These are phyloP conservation scores for Coleophora deauratella DNA, from an alignment of 2,888 invertebrate genomes.

Conservation along the genomic window DNA sequence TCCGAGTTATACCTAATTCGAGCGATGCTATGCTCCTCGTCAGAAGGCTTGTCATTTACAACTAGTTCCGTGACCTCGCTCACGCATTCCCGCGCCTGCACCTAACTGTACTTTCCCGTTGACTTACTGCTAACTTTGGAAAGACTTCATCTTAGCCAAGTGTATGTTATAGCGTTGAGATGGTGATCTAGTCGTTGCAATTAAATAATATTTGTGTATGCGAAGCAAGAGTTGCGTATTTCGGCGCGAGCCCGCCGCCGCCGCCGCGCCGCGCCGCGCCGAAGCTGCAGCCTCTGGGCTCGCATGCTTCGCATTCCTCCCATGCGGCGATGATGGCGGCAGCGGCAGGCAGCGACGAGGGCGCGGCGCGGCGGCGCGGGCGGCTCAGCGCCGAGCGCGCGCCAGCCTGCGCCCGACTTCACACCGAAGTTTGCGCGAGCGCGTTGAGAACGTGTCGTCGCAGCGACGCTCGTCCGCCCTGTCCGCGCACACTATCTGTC, in stretches of 20 bases:
- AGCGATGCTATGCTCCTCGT: constrained; percentile 54
- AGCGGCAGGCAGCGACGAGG: constrained; percentile 31
- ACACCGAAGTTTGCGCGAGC: constrained; percentile 70
- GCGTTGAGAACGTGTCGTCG: constrained; percentile 66
- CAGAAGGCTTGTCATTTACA: constrained; percentile 69
- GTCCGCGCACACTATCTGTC: constrained; percentile 58
- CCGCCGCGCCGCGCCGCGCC: constrained; percentile 21
- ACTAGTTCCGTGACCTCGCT: constrained; percentile 75
- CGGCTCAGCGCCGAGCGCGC: constrained; percentile 33
- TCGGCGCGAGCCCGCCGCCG: constrained; percentile 26
- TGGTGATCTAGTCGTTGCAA: constrained; percentile 64
- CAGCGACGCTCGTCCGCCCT: constrained; percentile 6
- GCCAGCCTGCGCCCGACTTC: constrained; percentile 63
- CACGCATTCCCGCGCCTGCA: constrained; percentile 74
- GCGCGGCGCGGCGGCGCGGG: constrained; percentile 43
- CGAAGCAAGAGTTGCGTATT: constrained; percentile 54
- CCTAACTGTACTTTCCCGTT: constrained; percentile 74
- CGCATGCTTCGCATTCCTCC: constrained; percentile 64
- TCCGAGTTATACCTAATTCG: constrained; percentile 44
- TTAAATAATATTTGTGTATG: constrained; percentile 69
- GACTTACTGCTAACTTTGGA: constrained; percentile 71
- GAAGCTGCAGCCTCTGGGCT: constrained; percentile 45
- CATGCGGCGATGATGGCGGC: constrained; percentile 43
- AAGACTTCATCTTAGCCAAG: constrained; percentile 70
- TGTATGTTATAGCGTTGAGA: constrained; percentile 59